Conservation (phyloP, 2,113 vertebrate genomes). For the Donacobius atricapilla region DNA sequence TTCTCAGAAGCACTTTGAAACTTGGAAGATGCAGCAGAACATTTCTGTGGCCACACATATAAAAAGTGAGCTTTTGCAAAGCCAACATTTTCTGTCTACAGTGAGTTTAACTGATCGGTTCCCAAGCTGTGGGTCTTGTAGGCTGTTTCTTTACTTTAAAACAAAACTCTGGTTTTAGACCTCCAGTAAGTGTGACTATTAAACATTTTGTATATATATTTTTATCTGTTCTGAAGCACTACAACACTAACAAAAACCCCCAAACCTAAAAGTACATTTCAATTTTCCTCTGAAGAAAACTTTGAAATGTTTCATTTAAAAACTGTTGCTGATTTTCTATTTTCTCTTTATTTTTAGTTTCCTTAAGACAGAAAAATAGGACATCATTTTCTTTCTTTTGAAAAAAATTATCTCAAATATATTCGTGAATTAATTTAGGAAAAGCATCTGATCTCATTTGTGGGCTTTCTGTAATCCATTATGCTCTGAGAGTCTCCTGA, state of each 20-base stretch:
- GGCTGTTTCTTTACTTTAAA: neutral
- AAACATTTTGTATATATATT: neutral
- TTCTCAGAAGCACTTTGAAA: neutral
- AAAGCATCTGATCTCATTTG: neutral
- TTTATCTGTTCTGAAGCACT: neutral
- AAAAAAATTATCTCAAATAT: neutral
- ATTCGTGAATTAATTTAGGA: neutral
- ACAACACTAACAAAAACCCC: neutral
- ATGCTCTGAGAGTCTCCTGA: neutral
- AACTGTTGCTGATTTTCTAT: neutral
- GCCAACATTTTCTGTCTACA: neutral
- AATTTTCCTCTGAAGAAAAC: neutral
- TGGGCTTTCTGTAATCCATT: neutral
- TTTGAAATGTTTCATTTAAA: neutral
- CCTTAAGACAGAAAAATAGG: neutral
- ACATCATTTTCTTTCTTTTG: neutral
- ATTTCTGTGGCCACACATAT: accelerated
- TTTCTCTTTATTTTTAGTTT: neutral
- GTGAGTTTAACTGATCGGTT: neutral
- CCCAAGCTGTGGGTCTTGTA: neutral
- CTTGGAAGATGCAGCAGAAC: neutral
- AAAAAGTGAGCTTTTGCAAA: neutral
- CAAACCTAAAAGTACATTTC: neutral
- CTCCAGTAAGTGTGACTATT: neutral
- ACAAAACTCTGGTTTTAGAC: neutral